A percentile compares a stretch with the other conserved stretches of the same genome.
Evolutionary conservation across 2,888 invertebrate genomes (phyloP).

Genomic region (Tachystola acroxantha): DNA sequence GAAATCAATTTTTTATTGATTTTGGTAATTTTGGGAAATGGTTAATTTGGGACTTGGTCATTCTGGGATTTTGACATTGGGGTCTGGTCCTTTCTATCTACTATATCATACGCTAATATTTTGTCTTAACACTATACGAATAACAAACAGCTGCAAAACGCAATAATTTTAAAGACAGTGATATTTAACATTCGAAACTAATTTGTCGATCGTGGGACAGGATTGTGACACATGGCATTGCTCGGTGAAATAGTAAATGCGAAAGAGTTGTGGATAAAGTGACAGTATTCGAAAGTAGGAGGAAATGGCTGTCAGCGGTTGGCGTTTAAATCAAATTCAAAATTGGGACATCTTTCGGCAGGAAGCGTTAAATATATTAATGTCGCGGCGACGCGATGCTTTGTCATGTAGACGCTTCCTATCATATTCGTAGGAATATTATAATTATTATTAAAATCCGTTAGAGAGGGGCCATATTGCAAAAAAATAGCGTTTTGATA

Average conservation of each 20-base stretch:
- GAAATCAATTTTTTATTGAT: too few relatives aligned
- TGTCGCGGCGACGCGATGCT: conserved; percentile 44
- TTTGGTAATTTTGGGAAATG: too few relatives aligned
- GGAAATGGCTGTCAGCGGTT: conserved; percentile 68
- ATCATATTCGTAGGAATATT: conserved; percentile 34
- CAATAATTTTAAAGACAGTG: background rate
- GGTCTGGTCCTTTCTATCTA: too few relatives aligned
- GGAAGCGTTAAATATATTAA: conserved; percentile 68
- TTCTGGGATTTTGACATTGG: too few relatives aligned
- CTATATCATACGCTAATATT: too few relatives aligned
- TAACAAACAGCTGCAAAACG: background rate
- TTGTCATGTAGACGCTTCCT: conserved; percentile 39
- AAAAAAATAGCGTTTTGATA: too few relatives aligned
- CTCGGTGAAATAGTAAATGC: conserved; percentile 32
- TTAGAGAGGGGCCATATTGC: too few relatives aligned
- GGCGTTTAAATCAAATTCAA: conserved; percentile 70
- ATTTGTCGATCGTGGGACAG: conserved; percentile 40
- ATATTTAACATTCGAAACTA: conserved; percentile 19
- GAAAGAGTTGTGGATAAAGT: conserved; percentile 46
- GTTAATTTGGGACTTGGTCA: too few relatives aligned
- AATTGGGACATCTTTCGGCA: conserved; percentile 73
- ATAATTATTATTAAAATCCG: too few relatives aligned
- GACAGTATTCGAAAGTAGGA: conserved; percentile 49
- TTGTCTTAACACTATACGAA: too few relatives aligned
- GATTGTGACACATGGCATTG: conserved; percentile 25